These are phyloP conservation scores for Porites rus DNA, from an alignment of 92 coral and sea anemone genomes.

Conservation along the genomic window DNA sequence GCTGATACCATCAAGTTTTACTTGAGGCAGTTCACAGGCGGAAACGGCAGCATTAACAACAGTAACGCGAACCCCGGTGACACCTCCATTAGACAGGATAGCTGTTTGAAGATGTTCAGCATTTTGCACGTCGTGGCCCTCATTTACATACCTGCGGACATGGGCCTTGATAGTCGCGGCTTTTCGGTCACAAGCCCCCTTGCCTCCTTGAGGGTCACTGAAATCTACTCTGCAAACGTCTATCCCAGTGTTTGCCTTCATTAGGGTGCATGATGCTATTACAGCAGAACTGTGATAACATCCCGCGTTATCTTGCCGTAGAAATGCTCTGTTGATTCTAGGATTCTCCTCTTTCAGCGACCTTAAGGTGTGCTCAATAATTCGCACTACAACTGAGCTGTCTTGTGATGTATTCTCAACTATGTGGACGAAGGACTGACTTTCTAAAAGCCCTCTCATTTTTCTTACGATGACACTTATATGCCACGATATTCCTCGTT, in stretches of 20 bases:
- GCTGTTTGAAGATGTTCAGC: conserved; percentile 13
- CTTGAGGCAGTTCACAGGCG: neutral
- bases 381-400: conserved; percentile 29
- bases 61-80: conserved; percentile 11
- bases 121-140: conserved; percentile 18
- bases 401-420: conserved; percentile 25
- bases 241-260: conserved; percentile 1
- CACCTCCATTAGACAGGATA: conserved; percentile 22
- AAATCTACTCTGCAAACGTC: conserved; percentile 18
- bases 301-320: conserved; percentile 32
- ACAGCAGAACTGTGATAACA: conserved; percentile 28
- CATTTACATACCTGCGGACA: conserved; percentile 16
- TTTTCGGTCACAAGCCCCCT: conserved; percentile 20
- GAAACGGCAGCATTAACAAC: conserved; percentile 16
- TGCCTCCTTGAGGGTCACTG: neutral
- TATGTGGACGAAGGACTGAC: conserved; percentile 24
- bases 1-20: too few relatives aligned
- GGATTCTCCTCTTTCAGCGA: conserved; percentile 10
- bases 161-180: conserved; percentile 21
- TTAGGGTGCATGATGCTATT: neutral
- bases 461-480: conserved; percentile 7
- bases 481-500: conserved; percentile 28
- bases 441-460: conserved; percentile 1
- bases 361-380: conserved; percentile 23
- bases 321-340: neutral